Evolutionary conservation across 2,113 vertebrate genomes (phyloP).

Genomic region (Rhagologus leucostigma): DNA sequence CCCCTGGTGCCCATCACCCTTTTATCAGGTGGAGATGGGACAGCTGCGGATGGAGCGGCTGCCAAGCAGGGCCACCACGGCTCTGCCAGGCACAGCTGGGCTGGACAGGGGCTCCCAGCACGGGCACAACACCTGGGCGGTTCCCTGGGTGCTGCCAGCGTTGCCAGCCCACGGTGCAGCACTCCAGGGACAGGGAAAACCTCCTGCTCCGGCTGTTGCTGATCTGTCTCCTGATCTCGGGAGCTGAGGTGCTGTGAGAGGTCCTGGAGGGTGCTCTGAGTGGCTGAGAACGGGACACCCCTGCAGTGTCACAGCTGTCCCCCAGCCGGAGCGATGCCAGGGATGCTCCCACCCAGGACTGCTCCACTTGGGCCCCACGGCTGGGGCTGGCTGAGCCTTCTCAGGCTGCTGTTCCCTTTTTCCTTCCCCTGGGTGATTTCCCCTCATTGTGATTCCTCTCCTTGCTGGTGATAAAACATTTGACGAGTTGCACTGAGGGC

Average conservation of each 20-base stretch:
- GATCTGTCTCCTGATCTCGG: fast-evolving
- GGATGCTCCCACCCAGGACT: neutral
- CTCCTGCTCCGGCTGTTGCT: fast-evolving
- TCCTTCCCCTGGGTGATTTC: neutral
- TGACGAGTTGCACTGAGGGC: neutral
- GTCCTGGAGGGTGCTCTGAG: neutral
- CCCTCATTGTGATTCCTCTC: slow-evolving; percentile 13
- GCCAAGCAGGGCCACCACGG: neutral
- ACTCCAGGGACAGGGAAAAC: neutral
- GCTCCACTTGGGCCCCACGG: fast-evolving
- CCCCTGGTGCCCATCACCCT: neutral
- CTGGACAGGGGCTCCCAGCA: neutral
- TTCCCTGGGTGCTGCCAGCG: neutral
- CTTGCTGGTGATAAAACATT: neutral
- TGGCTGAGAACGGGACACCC: neutral
- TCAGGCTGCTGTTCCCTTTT: neutral
- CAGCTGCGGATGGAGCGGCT: fast-evolving
- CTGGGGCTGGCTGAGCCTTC: neutral
- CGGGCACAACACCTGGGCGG: neutral
- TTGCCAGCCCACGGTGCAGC: fast-evolving
- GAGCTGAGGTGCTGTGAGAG: neutral
- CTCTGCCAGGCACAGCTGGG: neutral
- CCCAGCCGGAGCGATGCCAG: fast-evolving
- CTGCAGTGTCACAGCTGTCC: neutral
- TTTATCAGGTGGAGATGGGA: neutral